Evolutionary conservation across 1,140 invertebrate genomes (phyloP).

Genomic region (Elymnias hypermnestra): DNA sequence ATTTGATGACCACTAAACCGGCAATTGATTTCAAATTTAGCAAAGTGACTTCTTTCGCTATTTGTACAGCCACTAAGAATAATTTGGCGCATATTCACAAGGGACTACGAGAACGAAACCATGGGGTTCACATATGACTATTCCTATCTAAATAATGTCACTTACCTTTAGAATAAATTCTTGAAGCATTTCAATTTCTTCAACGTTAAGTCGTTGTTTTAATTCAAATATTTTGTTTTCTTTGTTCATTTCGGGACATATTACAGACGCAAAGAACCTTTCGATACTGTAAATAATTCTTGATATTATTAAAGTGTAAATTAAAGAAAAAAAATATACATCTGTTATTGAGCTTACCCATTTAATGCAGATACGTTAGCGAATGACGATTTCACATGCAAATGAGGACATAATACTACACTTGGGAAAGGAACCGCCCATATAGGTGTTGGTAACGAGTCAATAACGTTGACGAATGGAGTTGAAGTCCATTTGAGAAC

Average conservation of each 20-base stretch:
- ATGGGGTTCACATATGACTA: too few species aligned
- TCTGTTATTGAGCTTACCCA: too few species aligned
- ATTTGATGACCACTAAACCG: background rate
- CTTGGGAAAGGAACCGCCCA: constrained; percentile 71
- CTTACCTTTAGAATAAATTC: constrained; percentile 47
- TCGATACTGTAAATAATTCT: constrained; percentile 38
- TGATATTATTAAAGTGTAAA: too few species aligned
- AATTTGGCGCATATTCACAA: too few species aligned
- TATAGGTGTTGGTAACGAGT: constrained; percentile 59
- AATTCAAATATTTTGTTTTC: constrained; percentile 25
- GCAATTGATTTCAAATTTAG: too few species aligned
- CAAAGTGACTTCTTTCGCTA: background rate
- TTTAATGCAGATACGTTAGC: constrained; percentile 40
- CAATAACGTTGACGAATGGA: constrained; percentile 66
- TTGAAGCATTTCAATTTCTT: constrained; percentile 31
- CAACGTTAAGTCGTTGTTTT: constrained; percentile 22
- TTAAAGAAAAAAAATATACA: too few species aligned
- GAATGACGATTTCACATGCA: constrained; percentile 53
- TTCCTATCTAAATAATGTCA: too few species aligned
- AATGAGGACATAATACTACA: constrained; percentile 63
- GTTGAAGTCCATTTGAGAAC: constrained; percentile 56
- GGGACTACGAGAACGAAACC: too few species aligned
- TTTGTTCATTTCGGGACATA: constrained; percentile 51
- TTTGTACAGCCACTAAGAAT: too few species aligned
- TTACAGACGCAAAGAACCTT: constrained; percentile 54